phyloP scores from a whole-genome alignment of 2,797 vertebrate species.

The Anguilla anguilla region DNA sequence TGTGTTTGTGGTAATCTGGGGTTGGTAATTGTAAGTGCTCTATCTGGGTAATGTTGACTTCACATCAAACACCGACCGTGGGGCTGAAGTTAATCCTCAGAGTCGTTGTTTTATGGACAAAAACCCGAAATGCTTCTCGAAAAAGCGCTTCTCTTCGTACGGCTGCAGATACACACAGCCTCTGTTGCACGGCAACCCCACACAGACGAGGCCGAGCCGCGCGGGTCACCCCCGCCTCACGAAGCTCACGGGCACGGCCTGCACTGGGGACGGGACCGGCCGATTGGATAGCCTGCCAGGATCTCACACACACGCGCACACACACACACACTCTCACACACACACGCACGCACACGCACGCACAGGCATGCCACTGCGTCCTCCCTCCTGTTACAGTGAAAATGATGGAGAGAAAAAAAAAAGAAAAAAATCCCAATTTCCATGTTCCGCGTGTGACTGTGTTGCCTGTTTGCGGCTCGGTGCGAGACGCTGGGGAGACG shows the following conservation, averaged over 20 bases:
- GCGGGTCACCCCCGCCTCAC: background rate
- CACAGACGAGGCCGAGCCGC: too few relatives aligned
- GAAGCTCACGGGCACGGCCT: conserved; percentile 15
- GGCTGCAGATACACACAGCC: too few relatives aligned
- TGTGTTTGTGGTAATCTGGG: too few relatives aligned
- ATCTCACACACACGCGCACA: background rate
- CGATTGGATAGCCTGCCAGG: conserved; percentile 20
- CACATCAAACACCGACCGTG: background rate
- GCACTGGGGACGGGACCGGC: conserved; percentile 25
- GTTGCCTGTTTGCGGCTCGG: conserved; percentile 21
- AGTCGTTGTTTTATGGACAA: background rate
- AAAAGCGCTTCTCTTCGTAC: background rate
- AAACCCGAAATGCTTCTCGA: background rate
- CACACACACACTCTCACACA: too few relatives aligned
- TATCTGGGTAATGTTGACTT: background rate
- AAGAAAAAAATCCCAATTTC: conserved; percentile 9
- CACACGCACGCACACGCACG: too few relatives aligned
- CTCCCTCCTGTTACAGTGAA: background rate
- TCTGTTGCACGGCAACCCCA: too few relatives aligned
- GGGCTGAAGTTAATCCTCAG: background rate
- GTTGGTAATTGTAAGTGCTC: background rate
- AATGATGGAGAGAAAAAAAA: background rate
- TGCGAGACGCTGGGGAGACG: background rate
- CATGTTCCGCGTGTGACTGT: conserved; percentile 32
- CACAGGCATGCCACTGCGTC: too few relatives aligned